These are phyloP conservation scores for Seriola rivoliana DNA, from an alignment of 2,113 vertebrate species.

Conservation along the genomic window DNA sequence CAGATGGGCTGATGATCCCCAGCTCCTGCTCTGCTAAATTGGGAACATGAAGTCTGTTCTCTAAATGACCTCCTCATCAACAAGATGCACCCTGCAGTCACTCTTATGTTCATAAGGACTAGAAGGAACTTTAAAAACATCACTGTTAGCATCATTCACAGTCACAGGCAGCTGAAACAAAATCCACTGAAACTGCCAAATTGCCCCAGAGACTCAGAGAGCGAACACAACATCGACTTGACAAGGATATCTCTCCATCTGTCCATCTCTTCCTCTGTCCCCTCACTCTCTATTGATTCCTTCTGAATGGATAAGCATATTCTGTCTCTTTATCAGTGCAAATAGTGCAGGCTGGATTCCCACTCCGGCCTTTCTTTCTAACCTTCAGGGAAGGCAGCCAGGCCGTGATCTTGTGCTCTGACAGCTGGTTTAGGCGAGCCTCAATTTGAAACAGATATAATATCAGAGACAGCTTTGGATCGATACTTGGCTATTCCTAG, in stretches of 20 bases:
- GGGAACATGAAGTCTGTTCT: slow-evolving; percentile 72
- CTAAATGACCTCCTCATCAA: slow-evolving; percentile 75
- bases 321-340: slow-evolving; percentile 59
- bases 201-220: slow-evolving; percentile 60
- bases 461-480: slow-evolving; percentile 69
- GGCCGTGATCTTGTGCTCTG: slow-evolving; percentile 43
- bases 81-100: slow-evolving; percentile 76
- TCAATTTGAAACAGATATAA: slow-evolving; percentile 72
- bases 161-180: slow-evolving; percentile 54
- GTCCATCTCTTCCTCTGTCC: slow-evolving; percentile 21
- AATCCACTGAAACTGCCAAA: slow-evolving; percentile 60
- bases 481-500: slow-evolving; percentile 72
- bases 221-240: slow-evolving; percentile 56
- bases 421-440: slow-evolving; percentile 42
- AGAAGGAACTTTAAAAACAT: slow-evolving; percentile 59
- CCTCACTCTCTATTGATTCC: slow-evolving; percentile 59
- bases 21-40: slow-evolving; percentile 67
- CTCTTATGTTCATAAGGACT: slow-evolving; percentile 64
- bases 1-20: slow-evolving; percentile 70
- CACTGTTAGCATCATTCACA: slow-evolving; percentile 56
- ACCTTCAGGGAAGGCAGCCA: slow-evolving; percentile 58
- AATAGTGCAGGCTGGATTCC: slow-evolving; percentile 30
- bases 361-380: slow-evolving; percentile 23
- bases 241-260: slow-evolving; percentile 64
- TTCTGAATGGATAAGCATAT: slow-evolving; percentile 68